Percentiles rank a stretch among this genome's conserved stretches.
Conservation (phyloP, 2,888 invertebrate species). For the Zele albiditarsus region DNA sequence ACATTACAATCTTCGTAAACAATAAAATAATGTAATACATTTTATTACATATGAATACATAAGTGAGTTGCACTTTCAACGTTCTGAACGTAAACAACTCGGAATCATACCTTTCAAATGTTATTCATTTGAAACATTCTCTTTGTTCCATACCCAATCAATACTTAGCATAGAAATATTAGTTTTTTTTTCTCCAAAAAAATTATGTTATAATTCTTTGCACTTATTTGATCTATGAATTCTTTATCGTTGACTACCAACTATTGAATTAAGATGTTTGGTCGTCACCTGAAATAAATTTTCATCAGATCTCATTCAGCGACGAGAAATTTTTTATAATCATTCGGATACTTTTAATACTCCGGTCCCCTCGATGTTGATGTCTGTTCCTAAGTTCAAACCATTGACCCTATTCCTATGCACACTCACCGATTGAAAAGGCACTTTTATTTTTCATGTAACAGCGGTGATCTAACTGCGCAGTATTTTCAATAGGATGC, state of each 20-base stretch:
- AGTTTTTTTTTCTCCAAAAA: too few relatives aligned
- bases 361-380: neutral
- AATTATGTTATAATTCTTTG: too few relatives aligned
- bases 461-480: neutral
- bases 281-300: too few relatives aligned
- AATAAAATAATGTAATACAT: neutral
- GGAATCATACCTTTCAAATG: neutral
- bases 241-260: too few relatives aligned
- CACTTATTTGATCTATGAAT: too few relatives aligned
- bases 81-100: neutral
- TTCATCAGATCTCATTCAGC: too few relatives aligned
- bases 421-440: neutral
- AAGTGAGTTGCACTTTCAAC: neutral
- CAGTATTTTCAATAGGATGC: neutral
- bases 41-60: neutral
- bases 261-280: too few relatives aligned
- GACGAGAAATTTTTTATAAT: too few relatives aligned
- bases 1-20: neutral
- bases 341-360: too few relatives aligned
- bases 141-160: neutral
- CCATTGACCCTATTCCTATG: neutral
- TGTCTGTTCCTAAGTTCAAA: neutral
- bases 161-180: too few relatives aligned
- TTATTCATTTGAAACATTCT: neutral
- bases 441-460: neutral